These are phyloP conservation scores for Chrysogorgia sp. DNA, from an alignment of 92 coral and sea anemone species.

Conservation along the genomic window DNA sequence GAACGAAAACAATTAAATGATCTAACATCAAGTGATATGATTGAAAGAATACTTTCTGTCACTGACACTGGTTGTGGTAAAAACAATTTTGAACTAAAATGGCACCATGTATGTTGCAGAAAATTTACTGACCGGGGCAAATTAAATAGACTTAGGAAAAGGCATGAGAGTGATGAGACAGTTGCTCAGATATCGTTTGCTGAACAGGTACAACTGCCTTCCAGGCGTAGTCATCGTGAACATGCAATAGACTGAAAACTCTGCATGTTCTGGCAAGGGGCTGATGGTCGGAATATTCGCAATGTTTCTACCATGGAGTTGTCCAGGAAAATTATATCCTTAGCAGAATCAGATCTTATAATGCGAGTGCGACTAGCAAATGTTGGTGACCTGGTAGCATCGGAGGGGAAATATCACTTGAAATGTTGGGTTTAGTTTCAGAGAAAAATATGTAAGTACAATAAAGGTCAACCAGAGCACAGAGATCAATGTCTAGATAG, in stretches of 20 bases:
- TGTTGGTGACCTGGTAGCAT: constrained; percentile 3
- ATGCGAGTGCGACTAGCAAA: neutral
- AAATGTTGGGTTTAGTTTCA: constrained; percentile 2
- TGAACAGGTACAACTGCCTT: neutral
- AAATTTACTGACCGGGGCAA: neutral
- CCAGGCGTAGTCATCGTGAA: constrained; percentile 4
- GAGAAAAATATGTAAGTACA: neutral
- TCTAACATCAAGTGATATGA: neutral
- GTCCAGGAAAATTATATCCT: neutral
- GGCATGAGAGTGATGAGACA: no score
- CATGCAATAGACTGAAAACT: neutral
- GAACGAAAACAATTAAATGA: neutral
- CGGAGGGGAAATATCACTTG: constrained; percentile 20
- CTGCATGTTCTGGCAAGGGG: constrained; percentile 1
- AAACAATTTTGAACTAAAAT: no score
- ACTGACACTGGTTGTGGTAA: no score
- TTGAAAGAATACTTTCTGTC: neutral
- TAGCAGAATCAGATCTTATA: neutral
- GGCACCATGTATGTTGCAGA: neutral
- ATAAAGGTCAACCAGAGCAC: neutral
- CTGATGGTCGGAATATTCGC: neutral
- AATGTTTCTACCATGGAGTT: constrained; percentile 1
- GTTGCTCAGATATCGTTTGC: neutral
- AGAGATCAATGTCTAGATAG: constrained; percentile 1
- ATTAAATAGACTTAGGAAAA: neutral